Evolutionary conservation across 2,888 invertebrate genomes (phyloP).

Genomic region (Amblyjoppa fuscipennis): DNA sequence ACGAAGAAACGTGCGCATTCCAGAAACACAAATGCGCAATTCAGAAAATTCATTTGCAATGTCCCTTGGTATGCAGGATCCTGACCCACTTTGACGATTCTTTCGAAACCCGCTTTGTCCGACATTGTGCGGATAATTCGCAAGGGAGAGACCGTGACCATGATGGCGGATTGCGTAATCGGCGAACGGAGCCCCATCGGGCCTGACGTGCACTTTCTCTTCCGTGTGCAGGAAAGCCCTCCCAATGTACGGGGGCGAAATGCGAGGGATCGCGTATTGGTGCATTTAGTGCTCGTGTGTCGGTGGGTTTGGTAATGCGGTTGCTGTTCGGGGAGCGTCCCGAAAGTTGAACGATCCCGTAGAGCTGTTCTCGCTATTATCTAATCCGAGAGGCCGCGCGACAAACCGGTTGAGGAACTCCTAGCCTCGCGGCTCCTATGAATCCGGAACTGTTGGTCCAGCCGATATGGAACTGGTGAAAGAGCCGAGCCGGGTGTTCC

Average conservation of each 20-base stretch:
- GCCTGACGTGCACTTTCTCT: constrained; percentile 77
- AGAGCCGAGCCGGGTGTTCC: constrained; percentile 56
- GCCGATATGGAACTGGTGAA: constrained; percentile 22
- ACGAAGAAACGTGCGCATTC: constrained; percentile 33
- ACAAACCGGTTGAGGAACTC: constrained; percentile 58
- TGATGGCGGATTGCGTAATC: constrained; percentile 78
- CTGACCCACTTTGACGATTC: constrained; percentile 58
- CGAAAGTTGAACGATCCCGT: constrained; percentile 63
- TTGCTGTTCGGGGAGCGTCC: constrained; percentile 49
- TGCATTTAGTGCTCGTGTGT: constrained; percentile 1
- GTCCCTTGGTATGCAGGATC: constrained; percentile 15
- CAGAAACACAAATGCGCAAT: constrained; percentile 24
- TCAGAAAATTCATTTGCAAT: constrained; percentile 4
- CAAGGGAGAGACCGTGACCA: constrained; percentile 77
- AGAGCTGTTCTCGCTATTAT: constrained; percentile 39
- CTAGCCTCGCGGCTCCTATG: neutral
- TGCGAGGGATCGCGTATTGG: constrained; percentile 8
- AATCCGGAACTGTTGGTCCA: constrained; percentile 34
- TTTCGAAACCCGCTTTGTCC: constrained; percentile 26
- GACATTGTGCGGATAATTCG: constrained; percentile 69
- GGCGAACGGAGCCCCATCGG: constrained; percentile 61
- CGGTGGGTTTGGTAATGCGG: neutral
- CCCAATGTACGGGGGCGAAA: constrained; percentile 60
- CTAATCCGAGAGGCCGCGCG: constrained; percentile 52
- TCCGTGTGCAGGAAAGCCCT: constrained; percentile 69